A percentile compares a stretch with the other conserved stretches of the same genome.
Conservation (phyloP, 2,888 invertebrate genomes). For the Harpalus rubripes region DNA sequence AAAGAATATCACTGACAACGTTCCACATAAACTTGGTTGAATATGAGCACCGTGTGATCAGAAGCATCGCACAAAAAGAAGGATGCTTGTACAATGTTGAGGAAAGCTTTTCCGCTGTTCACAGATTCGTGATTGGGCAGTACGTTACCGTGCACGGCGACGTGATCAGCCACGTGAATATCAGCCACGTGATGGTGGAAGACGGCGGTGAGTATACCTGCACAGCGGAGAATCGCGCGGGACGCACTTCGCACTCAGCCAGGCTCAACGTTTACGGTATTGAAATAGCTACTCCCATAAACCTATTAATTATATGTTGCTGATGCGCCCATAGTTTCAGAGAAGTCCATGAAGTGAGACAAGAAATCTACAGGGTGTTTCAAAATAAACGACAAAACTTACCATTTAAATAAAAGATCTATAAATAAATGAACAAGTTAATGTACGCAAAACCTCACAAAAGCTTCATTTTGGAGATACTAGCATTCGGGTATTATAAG, state of each 20-base stretch:
- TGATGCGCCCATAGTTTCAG: too few relatives aligned
- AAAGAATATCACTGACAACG: constrained; percentile 23
- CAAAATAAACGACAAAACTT: too few relatives aligned
- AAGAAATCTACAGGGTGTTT: too few relatives aligned
- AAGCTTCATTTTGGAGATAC: too few relatives aligned
- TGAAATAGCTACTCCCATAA: neutral
- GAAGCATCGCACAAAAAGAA: constrained; percentile 2
- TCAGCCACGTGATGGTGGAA: constrained; percentile 87
- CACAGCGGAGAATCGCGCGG: constrained; percentile 87
- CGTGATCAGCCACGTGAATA: constrained; percentile 91
- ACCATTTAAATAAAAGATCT: too few relatives aligned
- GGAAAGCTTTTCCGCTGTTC: constrained; percentile 68
- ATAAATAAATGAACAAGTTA: too few relatives aligned
- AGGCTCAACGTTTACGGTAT: constrained; percentile 89
- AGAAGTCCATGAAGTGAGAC: too few relatives aligned
- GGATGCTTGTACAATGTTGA: constrained; percentile 1
- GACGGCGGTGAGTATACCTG: constrained; percentile 91
- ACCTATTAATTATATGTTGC: neutral
- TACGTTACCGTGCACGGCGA: constrained; percentile 89
- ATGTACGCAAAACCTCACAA: too few relatives aligned
- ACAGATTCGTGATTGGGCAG: constrained; percentile 87
- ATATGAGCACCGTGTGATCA: constrained; percentile 27
- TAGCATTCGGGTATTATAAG: too few relatives aligned
- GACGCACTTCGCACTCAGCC: constrained; percentile 86
- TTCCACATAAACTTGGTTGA: constrained; percentile 11